Conservation (phyloP, 2,113 vertebrate species). For the Anas platyrhynchos region DNA sequence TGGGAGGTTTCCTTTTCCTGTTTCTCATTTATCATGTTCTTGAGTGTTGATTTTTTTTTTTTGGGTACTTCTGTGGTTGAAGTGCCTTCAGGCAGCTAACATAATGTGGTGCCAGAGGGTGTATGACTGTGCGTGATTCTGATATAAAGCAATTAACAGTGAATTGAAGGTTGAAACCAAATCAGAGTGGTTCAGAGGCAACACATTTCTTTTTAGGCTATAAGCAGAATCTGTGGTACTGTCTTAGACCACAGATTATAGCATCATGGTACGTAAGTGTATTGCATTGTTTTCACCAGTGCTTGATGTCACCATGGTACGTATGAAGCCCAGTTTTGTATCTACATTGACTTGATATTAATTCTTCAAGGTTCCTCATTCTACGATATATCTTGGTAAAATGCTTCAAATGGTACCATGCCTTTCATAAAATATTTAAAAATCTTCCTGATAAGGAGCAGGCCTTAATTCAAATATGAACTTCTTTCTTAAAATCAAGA, state of each 20-base stretch:
- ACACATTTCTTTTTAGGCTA: not conserved
- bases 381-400: not conserved
- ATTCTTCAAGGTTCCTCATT: not conserved
- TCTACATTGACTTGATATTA: not conserved
- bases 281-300: not conserved
- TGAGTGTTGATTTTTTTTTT: not conserved
- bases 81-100: not conserved
- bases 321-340: not conserved
- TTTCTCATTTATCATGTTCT: not conserved
- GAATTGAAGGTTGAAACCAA: not conserved
- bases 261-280: not conserved
- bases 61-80: not conserved
- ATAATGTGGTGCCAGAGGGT: not conserved
- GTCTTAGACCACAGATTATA: not conserved
- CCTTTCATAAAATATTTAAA: not conserved
- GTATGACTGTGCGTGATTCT: not conserved
- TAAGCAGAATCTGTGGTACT: not conserved
- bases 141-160: not conserved
- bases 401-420: not conserved
- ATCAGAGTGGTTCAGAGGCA: not conserved
- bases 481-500: not conserved
- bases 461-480: not conserved
- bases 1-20: not conserved
- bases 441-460: not conserved
- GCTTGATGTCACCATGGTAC: fast-evolving